Evolutionary conservation across 53 echinoderm and acorn worm genomes (phyloP).

Genomic region (Pentamera pediparva): DNA sequence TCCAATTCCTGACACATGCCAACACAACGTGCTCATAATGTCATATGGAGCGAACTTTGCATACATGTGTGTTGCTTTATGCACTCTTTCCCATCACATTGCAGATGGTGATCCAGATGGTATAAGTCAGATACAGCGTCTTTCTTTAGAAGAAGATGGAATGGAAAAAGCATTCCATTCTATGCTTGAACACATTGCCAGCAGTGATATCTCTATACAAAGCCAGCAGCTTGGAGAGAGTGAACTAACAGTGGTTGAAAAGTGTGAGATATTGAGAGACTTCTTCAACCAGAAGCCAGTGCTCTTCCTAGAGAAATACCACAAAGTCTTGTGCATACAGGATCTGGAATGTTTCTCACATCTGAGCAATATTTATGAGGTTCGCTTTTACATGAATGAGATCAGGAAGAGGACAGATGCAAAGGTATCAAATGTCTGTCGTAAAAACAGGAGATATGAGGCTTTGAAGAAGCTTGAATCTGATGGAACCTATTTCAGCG

Average conservation of each 20-base stretch:
- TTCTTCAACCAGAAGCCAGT: slow-evolving; percentile 53
- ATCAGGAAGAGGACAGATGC: slow-evolving; percentile 41
- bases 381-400: slow-evolving; percentile 65
- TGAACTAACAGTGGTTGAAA: slow-evolving; percentile 50
- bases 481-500: slow-evolving; percentile 70
- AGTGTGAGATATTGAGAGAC: slow-evolving; percentile 41
- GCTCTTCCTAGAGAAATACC: slow-evolving; percentile 67
- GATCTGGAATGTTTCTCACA: slow-evolving; percentile 54
- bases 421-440: slow-evolving; percentile 23
- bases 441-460: slow-evolving; percentile 76
- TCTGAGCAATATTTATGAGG: slow-evolving; percentile 57
- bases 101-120: neutral
- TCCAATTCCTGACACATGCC: no score
- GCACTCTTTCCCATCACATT: no score
- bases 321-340: slow-evolving; percentile 42
- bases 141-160: slow-evolving; percentile 20
- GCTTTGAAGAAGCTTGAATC: slow-evolving; percentile 76
- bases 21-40: no score
- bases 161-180: slow-evolving; percentile 7
- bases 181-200: slow-evolving; percentile 72
- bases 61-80: no score
- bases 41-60: no score
- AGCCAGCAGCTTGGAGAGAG: slow-evolving; percentile 75
- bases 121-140: no score
- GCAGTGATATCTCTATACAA: slow-evolving; percentile 54